Percentiles rank a stretch among this genome's conserved stretches.
These are phyloP conservation scores for Cephus runcator DNA, from an alignment of 2,888 invertebrate genomes.

Conservation along the genomic window DNA sequence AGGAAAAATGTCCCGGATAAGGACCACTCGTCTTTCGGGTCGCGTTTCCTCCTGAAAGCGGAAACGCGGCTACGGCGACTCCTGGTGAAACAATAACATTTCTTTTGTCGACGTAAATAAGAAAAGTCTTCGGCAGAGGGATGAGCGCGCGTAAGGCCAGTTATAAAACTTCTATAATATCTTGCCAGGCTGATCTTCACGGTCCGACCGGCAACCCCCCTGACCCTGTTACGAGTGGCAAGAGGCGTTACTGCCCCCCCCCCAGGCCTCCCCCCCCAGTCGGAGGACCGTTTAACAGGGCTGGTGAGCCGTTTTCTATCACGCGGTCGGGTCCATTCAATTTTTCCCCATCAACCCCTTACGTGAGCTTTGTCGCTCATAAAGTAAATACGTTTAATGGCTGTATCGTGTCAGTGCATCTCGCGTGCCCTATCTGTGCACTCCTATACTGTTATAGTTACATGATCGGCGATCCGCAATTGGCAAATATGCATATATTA, in stretches of 20 bases:
- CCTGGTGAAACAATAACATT: neutral
- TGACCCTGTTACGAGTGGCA: conserved; percentile 36
- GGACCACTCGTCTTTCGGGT: conserved; percentile 32
- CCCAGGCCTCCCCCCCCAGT: no score
- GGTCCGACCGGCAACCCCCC: conserved; percentile 13
- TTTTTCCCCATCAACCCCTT: conserved; percentile 45
- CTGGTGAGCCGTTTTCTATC: conserved; percentile 55
- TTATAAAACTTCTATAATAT: conserved; percentile 47
- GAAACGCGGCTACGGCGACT: neutral
- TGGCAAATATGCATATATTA: neutral
- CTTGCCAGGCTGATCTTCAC: conserved; percentile 38
- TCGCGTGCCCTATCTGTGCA: conserved; percentile 51
- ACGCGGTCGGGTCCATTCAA: conserved; percentile 52
- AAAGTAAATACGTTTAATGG: conserved; percentile 58
- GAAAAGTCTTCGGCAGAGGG: neutral
- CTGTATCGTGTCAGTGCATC: conserved; percentile 55
- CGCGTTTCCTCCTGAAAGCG: conserved; percentile 40
- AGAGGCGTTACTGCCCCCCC: conserved; percentile 14
- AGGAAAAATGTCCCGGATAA: neutral
- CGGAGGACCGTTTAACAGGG: conserved; percentile 38
- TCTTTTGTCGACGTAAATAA: neutral
- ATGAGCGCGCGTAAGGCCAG: conserved; percentile 16
- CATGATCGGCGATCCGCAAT: neutral
- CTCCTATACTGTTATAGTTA: neutral
- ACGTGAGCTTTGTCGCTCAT: conserved; percentile 34